Base-by-base conservation (phyloP, 2,797 vertebrate genomes). In the Melanotaenia pygmaea region DNA sequence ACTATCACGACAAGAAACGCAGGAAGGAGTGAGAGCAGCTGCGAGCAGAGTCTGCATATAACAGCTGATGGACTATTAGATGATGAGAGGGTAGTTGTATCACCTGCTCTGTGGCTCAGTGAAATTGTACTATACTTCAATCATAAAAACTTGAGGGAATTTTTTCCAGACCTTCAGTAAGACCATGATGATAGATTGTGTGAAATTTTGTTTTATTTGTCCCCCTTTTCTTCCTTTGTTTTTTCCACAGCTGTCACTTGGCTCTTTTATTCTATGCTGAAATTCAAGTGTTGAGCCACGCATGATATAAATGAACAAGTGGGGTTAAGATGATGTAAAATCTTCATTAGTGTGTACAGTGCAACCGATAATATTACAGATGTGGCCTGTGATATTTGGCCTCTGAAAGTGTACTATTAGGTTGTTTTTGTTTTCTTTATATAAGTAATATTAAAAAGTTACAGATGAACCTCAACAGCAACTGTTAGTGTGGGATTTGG, bases 1-100 rank as follows among this genome's bases (percentile, higher is more conserved):
- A 99, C 1, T 98, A 99, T 84, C 97, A 99, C 2, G 97, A 99
- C 86, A 99, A 99, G 91, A 99, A 99, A 76, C 96, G 97, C 88
- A 95, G 98, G 85, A 99, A 98, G 95, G 98, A 99, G 86, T 99
- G 91, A 96, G 83, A 13, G 62, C 8, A 0, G 1, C 12, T 7
- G 1, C 1, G 5, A 12, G 4, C 57, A 0, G 5, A 24, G 34
- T 47, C 57, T 13, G 5, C 3, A 26, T 7, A 10, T 40, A 59
- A 28, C 43, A 18, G 47, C 43, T 62, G 72, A 64, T 53, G 54
- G 37, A 20, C 0, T 32, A 24, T 30, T 3, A 5, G 59, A 66
- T 14, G 64, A 60, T 0, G 1, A 34, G 56, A 64, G 58, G 58
- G 20, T 4, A 0, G 45, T 58, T 5, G 0, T 38, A 12, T 43